These are phyloP conservation scores for Platycercus adscitus DNA, from an alignment of 2,113 vertebrate species.

Conservation along the genomic window DNA sequence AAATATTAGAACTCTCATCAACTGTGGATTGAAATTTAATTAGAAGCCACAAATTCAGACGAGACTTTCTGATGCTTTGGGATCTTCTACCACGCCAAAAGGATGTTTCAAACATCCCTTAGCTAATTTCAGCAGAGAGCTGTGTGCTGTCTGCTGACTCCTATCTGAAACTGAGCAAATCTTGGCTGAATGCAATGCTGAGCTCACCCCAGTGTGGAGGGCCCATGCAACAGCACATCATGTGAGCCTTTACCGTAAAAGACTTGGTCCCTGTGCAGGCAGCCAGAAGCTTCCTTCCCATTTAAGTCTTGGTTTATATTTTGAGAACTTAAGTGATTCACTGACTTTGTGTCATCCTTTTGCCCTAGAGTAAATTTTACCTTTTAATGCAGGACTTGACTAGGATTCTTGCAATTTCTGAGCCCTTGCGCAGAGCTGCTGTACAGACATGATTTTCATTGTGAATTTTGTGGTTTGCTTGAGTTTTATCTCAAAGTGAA, in stretches of 20 bases:
- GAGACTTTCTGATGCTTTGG: not conserved
- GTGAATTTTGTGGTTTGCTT: not conserved
- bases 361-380: not conserved
- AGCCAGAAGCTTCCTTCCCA: not conserved
- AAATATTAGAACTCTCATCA: not conserved
- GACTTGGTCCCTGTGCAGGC: not conserved
- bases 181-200: fast-evolving
- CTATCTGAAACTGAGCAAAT: not conserved
- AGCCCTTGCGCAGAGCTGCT: not conserved
- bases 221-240: fast-evolving
- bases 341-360: not conserved
- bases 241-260: not conserved
- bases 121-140: not conserved
- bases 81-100: not conserved
- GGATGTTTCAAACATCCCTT: not conserved
- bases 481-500: not conserved
- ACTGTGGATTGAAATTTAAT: not conserved
- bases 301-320: not conserved
- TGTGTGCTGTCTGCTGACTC: not conserved
- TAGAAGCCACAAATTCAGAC: not conserved
- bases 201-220: fast-evolving
- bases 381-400: not conserved
- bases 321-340: not conserved
- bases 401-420: not conserved
- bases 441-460: not conserved